Conservation (phyloP, 2,113 vertebrate species). For the Thalassarche chlororhynchos region DNA sequence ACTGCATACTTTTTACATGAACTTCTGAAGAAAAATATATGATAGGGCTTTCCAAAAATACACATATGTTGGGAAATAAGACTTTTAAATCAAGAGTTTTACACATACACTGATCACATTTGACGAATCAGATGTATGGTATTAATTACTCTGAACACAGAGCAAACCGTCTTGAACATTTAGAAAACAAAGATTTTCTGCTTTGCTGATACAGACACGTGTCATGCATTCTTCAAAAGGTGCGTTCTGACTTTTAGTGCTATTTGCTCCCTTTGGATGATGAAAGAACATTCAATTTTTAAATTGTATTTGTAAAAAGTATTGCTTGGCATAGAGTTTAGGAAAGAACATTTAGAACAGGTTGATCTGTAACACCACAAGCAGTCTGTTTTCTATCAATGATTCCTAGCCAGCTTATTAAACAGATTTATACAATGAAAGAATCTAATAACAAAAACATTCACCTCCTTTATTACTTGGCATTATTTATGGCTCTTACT, state of each 20-base stretch:
- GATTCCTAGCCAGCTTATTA: slow-evolving; percentile 83
- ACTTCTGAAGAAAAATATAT: slow-evolving; percentile 71
- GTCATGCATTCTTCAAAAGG: slow-evolving; percentile 36
- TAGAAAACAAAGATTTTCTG: background rate
- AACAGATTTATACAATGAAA: slow-evolving; percentile 87
- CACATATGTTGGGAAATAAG: slow-evolving; percentile 63
- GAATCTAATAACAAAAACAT: slow-evolving; percentile 86
- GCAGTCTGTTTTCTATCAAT: slow-evolving; percentile 86
- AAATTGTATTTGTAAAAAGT: slow-evolving; percentile 77
- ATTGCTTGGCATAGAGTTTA: slow-evolving; percentile 70
- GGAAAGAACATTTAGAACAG: slow-evolving; percentile 71
- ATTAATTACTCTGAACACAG: slow-evolving; percentile 55
- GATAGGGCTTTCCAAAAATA: slow-evolving; percentile 72
- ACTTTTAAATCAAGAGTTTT: slow-evolving; percentile 66
- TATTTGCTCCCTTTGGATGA: slow-evolving; percentile 69
- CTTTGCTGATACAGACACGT: background rate
- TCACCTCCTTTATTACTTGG: slow-evolving; percentile 85
- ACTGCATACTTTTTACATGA: slow-evolving; percentile 46
- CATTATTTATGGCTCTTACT: slow-evolving; percentile 79
- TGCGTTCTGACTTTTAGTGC: slow-evolving; percentile 26
- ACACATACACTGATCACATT: slow-evolving; percentile 52
- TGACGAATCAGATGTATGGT: slow-evolving; percentile 71
- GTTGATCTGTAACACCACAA: slow-evolving; percentile 79
- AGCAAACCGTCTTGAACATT: background rate
- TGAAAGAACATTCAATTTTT: slow-evolving; percentile 77